Conservation (phyloP, 2,888 invertebrate species). For the Notodonta ziczac region DNA sequence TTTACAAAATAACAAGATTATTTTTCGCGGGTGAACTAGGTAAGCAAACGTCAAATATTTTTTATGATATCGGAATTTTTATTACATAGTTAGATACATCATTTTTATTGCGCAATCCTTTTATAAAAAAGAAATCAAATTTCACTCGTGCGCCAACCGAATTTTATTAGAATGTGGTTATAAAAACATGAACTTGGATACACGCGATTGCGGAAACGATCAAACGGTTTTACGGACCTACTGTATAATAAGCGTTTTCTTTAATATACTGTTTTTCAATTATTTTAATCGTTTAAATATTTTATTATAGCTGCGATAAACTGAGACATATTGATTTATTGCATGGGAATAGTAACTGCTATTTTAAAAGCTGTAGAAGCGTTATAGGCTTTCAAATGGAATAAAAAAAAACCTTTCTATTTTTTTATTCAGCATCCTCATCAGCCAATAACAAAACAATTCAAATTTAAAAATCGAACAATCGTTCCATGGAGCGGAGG, state of each 20-base stretch:
- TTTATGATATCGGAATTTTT: conserved; percentile 24
- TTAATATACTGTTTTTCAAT: conserved; percentile 8
- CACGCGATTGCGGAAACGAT: conserved; percentile 20
- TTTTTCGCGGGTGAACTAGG: conserved; percentile 25
- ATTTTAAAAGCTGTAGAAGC: background rate
- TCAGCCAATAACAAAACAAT: conserved; percentile 9
- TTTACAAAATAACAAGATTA: conserved; percentile 29
- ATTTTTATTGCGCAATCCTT: conserved; percentile 22
- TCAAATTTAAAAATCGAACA: conserved; percentile 28
- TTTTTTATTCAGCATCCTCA: conserved; percentile 2
- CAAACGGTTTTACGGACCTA: conserved; percentile 14
- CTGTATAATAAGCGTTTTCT: conserved; percentile 11
- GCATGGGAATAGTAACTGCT: background rate
- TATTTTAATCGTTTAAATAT: background rate
- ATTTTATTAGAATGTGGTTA: conserved; percentile 14
- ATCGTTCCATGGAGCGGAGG: conserved; percentile 11
- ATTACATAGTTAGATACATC: conserved; percentile 24
- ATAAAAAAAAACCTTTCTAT: background rate
- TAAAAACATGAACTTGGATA: conserved; percentile 16
- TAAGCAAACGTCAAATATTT: conserved; percentile 10
- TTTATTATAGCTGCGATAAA: background rate
- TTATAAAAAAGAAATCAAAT: conserved; percentile 8
- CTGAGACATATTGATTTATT: background rate
- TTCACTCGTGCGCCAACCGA: conserved; percentile 17
- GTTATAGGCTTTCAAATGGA: no score